Base-by-base conservation (phyloP, 1,140 invertebrate species). In the Drosophila pseudoananassae region DNA sequence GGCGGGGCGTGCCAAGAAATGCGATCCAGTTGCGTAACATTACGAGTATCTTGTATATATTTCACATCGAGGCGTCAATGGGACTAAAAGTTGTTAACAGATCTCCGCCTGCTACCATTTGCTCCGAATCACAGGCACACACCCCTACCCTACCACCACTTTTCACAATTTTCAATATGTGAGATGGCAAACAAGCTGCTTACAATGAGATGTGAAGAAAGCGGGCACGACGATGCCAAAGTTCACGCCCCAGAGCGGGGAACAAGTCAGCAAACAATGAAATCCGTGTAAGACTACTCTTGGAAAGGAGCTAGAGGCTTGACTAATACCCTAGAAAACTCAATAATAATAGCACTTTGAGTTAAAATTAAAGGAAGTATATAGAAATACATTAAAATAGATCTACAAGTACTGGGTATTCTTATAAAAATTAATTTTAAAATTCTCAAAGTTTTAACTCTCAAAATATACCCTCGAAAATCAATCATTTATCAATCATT, bases 41-140 rank as follows among this genome's bases (percentile, higher is more conserved):
- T 33, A 33, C 31, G 3, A 4, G 55, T 68, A 20, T 20, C 2
- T 20, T 20, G 20, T 20, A 20, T 20, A 20, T 20, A 51, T 55
- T 68, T 69, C 63, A 69, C 65, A 69, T 68, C 40, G 50, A 69
- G 65, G 65, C 65, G 65, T 69, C 65, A 69, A 69, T 69, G 65
- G 68, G 65, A 27, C 65, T 68, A 50, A 36, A 56, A 68, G 65
- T 49, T 69, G 65, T 68, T 69, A 56, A 69, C 65, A 68, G 63
- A 69, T 69, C 50, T 27, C n/a, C 14, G 60, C 25, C 46, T 49
- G 33, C 45, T 40, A 6, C 36, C 20, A n/a, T 20, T 7, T 20
- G 20, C 20, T 20, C 20, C 20, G 20, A 20, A 49, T 14, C 33
- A 40, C 10, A 2, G 12, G 25, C 59, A 40, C 20, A 25, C 60